phyloP scores from a whole-genome alignment of 2,113 vertebrate species.

The Lophochroa leadbeateri region DNA sequence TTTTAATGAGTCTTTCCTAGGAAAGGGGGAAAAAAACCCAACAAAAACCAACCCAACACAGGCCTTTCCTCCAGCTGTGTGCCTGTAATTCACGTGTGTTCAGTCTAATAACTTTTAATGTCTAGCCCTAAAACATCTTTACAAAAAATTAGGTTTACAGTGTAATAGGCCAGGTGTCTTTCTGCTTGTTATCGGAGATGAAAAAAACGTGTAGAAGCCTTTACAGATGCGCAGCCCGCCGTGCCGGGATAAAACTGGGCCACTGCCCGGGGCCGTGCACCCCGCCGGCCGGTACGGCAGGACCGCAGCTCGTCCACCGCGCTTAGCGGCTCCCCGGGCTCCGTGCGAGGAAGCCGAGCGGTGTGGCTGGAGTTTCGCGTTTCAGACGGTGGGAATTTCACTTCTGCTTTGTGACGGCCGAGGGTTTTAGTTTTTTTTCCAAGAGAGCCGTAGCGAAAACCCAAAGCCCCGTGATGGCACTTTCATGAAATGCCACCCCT shows the following conservation, averaged over 20 bases:
- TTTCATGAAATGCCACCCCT: constrained; percentile 23
- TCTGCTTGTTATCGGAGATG: constrained; percentile 74
- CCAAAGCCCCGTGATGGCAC: constrained; percentile 46
- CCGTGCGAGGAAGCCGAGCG: constrained; percentile 56
- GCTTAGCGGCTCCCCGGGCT: neutral
- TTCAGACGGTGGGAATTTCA: constrained; percentile 78
- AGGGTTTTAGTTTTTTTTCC: neutral
- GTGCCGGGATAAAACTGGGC: neutral
- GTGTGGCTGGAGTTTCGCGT: constrained; percentile 70
- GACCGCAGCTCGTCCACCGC: neutral
- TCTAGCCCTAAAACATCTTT: constrained; percentile 80
- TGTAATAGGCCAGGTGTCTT: constrained; percentile 79
- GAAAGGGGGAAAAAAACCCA: neutral
- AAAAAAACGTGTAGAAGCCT: constrained; percentile 71
- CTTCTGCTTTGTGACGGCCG: constrained; percentile 75
- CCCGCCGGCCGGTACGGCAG: neutral
- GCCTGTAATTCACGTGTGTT: constrained; percentile 75
- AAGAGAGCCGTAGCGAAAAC: constrained; percentile 50
- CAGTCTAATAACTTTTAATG: constrained; percentile 83
- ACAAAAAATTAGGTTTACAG: constrained; percentile 81
- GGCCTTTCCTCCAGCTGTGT: constrained; percentile 71
- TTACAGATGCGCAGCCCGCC: constrained; percentile 50
- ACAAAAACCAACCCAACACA: neutral
- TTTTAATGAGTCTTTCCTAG: constrained; percentile 47
- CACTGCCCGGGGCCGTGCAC: neutral